Evolutionary conservation across 2,797 vertebrate genomes (phyloP).

Genomic region (Parotocinclus haroldoi): DNA sequence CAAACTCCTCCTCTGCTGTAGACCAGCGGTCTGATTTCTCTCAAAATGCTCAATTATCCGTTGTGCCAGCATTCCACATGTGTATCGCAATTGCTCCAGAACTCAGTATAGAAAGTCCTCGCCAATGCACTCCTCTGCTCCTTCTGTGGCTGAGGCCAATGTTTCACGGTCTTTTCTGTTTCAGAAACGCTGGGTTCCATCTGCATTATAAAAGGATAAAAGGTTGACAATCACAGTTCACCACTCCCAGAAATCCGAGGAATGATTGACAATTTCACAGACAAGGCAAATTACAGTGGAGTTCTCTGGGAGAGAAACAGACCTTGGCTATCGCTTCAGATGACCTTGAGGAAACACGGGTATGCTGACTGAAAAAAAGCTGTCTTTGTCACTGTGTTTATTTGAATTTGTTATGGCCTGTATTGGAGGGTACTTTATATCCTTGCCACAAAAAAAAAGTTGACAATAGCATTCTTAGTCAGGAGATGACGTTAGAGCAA

Average conservation of each 20-base stretch:
- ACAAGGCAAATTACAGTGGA: slow-evolving; percentile 28
- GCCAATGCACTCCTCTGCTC: slow-evolving; percentile 29
- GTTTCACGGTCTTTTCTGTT: slow-evolving; percentile 36
- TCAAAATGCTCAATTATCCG: slow-evolving; percentile 39
- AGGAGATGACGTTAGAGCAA: not conserved
- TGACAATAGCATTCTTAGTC: not conserved
- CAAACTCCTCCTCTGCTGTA: slow-evolving; percentile 23
- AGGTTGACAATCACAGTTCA: slow-evolving; percentile 36
- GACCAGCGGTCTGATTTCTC: slow-evolving; percentile 28
- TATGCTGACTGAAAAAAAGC: slow-evolving; percentile 2
- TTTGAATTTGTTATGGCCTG: not conserved
- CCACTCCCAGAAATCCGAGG: slow-evolving; percentile 32
- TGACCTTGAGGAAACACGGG: slow-evolving; percentile 32
- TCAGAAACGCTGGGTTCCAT: slow-evolving; percentile 30
- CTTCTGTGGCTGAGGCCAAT: slow-evolving; percentile 31
- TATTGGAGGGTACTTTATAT: not conserved
- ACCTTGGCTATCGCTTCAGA: slow-evolving; percentile 27
- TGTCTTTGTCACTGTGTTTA: slow-evolving; percentile 5
- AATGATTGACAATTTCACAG: slow-evolving; percentile 33
- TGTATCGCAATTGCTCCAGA: slow-evolving; percentile 30
- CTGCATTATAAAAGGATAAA: slow-evolving; percentile 42
- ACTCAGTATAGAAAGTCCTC: slow-evolving; percentile 33
- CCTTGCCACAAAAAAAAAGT: not conserved
- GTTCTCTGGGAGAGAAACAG: slow-evolving; percentile 24
- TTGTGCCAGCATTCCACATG: slow-evolving; percentile 34